These are phyloP conservation scores for Apogon hyalosoma DNA, from an alignment of 2,797 vertebrate genomes.

Conservation along the genomic window DNA sequence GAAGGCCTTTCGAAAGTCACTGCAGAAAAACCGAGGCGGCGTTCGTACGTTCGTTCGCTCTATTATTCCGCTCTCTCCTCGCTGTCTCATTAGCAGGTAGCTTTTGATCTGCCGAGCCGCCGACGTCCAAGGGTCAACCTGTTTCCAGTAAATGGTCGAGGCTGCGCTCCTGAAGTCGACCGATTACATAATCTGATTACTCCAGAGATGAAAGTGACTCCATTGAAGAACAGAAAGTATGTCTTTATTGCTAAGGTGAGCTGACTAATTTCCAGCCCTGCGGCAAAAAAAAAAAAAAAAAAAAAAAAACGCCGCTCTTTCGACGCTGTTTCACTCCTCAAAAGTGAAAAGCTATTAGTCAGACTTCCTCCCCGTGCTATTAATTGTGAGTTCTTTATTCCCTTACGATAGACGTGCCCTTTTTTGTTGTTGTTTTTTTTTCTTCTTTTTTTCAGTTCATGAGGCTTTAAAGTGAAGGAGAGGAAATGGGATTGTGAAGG, in stretches of 20 bases:
- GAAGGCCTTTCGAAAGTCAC: conserved; percentile 45
- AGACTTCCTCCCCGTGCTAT: neutral
- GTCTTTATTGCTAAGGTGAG: conserved; percentile 57
- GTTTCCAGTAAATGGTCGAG: conserved; percentile 76
- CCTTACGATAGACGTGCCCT: neutral
- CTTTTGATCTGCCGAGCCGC: conserved; percentile 87
- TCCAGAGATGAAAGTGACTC: conserved; percentile 83
- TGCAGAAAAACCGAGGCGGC: conserved; percentile 25
- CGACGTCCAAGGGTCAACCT: conserved; percentile 79
- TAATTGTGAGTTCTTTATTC: too few relatives aligned
- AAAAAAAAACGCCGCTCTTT: conserved; percentile 28
- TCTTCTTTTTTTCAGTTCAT: too few relatives aligned
- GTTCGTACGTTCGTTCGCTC: neutral
- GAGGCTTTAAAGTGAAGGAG: too few relatives aligned
- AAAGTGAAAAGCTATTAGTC: conserved; percentile 24
- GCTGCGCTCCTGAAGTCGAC: conserved; percentile 74
- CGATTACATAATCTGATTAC: conserved; percentile 86
- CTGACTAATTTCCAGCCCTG: conserved; percentile 51
- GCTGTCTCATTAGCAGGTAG: conserved; percentile 49
- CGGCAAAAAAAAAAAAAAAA: too few relatives aligned
- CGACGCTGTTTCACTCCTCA: conserved; percentile 28
- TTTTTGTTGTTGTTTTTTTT: too few relatives aligned
- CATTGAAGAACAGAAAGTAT: conserved; percentile 78
- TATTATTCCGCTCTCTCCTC: conserved; percentile 56
- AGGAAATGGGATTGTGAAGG: too few relatives aligned